Base-by-base conservation (phyloP, 1,140 invertebrate genomes). In the Drosophila ogumai region DNA sequence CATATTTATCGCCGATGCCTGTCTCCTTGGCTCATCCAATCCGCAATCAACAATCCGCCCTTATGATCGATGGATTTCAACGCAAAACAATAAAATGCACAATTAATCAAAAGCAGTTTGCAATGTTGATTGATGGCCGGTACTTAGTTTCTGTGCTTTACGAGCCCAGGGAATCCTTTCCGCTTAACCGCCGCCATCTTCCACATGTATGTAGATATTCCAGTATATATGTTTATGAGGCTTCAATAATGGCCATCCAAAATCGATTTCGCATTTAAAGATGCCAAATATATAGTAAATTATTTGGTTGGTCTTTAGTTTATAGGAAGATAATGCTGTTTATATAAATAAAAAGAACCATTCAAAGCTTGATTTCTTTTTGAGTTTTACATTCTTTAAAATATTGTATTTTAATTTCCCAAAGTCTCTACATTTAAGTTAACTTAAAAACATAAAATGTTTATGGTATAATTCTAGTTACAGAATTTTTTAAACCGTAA, bases 71-170 rank as follows among this genome's bases (percentile, higher is more conserved):
- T 88, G 85, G 81, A 73, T 81, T 81, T 81, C 74, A 72, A 58
- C 69, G 66, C 77, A 84, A 85, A 88, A 90, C 85, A 88, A 88
- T 88, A 85, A 88, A 88, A 90, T 90, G 66, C 81, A 85, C 85
- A 88, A 88, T 88, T 88, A 88, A 88, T 88, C 85, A 88, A 85
- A 86, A 75, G 59, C 81, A 77, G 75, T 81, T 80, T 67, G 46
- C 73, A 69, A 68, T 86, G 85, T 73, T 90, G 85, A 88, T 88
- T 88, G 85, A 88, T 88, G 77, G 59, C 31, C 50, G 58, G 81
- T 84, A 86, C 75, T 87, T 87, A 75, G 74, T 65, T 80, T 61
- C 60, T 59, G 50, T 66, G 55, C 56, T 61, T 67, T 64, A 67
- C 63, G 67, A 61, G 54, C 60, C 43, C 31, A 28, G 36, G 36